Evolutionary conservation across 2,113 vertebrate species (phyloP), one percentile per base, ranked within the genome.

Genomic region (Nyctibius bracteatus): DNA sequence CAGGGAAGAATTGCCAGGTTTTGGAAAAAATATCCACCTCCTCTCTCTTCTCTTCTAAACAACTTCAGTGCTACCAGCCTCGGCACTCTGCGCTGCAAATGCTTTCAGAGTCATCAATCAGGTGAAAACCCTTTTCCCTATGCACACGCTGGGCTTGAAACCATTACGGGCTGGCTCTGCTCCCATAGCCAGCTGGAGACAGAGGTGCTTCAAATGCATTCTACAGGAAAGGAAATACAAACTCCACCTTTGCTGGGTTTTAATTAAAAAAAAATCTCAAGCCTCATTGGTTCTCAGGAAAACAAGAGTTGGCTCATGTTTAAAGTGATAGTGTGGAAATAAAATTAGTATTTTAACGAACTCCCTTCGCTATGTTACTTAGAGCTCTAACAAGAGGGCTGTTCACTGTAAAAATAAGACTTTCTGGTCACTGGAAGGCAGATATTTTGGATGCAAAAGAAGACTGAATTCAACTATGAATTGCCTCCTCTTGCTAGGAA

Each of bases 111-210:
- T 30, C 86, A 86, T 95, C 88, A 90, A 59, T 91, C 88, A 91
- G 72, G 67, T 86, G 57, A 93, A 95, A 97, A 58, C 47, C 71
- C 65, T 83, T 94, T 93, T 81, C 83, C 91, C 86, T 92, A 5
- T 89, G 88, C 78, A 82, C 86, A 95, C 78, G 77, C 81, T 70
- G 84, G 73, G 73, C 88, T 96, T 87, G 91, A 91, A 95, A 96
- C 62, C 94, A 94, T 94, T 91, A 92, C 14, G 54, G 68, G 88
- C 67, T 96, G 93, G 97, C 94, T 94, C 88, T 70, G 92, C 61
- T 97, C 96, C 92, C 86, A 87, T 9, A 91, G 92, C 95, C 95
- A 97, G 95, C 92, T 97, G 94, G 96, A 96, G 86, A 81, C 94
- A 95, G 95, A 92, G 94, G 93, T 93, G 85, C 79, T 96, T 96